phyloP scores from a whole-genome alignment of 2,797 vertebrate genomes.

The Bucorvus abyssinicus region DNA sequence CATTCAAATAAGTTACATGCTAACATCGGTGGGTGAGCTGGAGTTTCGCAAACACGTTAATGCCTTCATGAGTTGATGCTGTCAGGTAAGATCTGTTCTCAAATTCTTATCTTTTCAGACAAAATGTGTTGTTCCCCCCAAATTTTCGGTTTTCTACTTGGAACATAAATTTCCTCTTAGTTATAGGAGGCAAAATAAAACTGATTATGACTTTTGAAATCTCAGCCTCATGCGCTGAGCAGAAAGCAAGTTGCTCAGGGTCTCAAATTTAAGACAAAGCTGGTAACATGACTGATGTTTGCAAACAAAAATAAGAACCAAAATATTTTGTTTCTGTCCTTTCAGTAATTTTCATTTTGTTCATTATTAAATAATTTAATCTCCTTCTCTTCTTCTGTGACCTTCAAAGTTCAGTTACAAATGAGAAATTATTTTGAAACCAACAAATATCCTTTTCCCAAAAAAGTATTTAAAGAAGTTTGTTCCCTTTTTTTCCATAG shows the following conservation, averaged over 20 bases:
- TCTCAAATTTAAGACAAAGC: background rate
- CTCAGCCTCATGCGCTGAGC: background rate
- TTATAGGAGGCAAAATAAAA: background rate
- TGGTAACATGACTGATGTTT: background rate
- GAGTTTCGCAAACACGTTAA: background rate
- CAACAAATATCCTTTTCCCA: background rate
- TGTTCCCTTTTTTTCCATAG: background rate
- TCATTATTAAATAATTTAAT: background rate
- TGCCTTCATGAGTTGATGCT: background rate
- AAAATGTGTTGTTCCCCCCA: background rate
- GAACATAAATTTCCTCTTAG: background rate
- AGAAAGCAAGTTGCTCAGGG: background rate
- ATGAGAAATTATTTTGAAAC: background rate
- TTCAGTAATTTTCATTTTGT: background rate
- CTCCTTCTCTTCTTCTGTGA: background rate
- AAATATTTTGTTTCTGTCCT: background rate
- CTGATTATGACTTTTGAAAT: background rate
- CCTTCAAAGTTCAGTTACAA: background rate
- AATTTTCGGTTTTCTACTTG: background rate
- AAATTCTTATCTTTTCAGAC: background rate
- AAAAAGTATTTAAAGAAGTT: background rate
- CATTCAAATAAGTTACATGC: background rate
- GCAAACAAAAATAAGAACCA: background rate
- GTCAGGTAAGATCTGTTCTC: background rate
- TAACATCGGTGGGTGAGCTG: background rate